These are phyloP conservation scores for Panthera leo DNA, from an alignment of 2,113 vertebrate genomes.

Conservation along the genomic window DNA sequence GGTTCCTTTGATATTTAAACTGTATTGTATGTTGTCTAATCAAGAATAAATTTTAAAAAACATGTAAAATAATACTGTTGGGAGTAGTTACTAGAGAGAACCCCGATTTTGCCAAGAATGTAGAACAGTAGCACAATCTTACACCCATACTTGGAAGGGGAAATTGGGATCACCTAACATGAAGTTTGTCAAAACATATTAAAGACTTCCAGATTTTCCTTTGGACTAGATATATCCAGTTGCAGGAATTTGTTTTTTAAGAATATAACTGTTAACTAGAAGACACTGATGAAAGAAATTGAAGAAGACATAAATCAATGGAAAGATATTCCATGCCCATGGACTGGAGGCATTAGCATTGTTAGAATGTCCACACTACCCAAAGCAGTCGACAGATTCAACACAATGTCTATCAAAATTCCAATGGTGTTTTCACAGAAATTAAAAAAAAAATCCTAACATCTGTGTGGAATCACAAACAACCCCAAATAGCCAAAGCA, in stretches of 20 bases:
- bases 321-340: background rate
- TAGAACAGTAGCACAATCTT: background rate
- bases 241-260: background rate
- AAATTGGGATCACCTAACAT: background rate
- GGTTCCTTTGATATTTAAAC: background rate
- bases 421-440: background rate
- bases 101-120: background rate
- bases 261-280: background rate
- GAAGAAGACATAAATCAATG: background rate
- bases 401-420: background rate
- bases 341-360: background rate
- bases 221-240: background rate
- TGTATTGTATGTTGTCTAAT: background rate
- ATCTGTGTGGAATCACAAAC: background rate
- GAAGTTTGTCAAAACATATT: background rate
- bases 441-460: background rate
- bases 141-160: background rate
- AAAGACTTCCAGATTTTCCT: conserved; percentile 7
- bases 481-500: background rate
- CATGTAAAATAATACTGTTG: background rate
- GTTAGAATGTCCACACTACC: background rate
- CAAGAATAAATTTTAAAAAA: background rate
- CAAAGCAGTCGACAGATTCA: background rate
- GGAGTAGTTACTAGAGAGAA: background rate
- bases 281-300: background rate